Percentiles rank a stretch among this genome's conserved stretches.
Conservation (phyloP, 2,888 invertebrate species). For the Ornithoptera alexandrae region DNA sequence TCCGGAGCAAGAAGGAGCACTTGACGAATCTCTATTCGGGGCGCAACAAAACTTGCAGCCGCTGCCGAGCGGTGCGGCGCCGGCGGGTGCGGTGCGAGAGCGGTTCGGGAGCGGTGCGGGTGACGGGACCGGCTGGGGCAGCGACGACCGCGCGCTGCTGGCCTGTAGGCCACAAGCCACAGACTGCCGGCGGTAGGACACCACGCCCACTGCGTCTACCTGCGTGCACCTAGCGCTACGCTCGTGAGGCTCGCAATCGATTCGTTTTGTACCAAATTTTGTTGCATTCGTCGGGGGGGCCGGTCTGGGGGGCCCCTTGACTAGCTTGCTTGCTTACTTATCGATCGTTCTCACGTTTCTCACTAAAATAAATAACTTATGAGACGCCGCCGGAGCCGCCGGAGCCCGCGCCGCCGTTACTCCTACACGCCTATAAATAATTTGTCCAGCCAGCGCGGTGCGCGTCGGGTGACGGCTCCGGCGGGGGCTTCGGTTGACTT, state of each 20-base stretch:
- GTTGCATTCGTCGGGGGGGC: slow-evolving; percentile 39
- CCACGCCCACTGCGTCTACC: slow-evolving; percentile 1
- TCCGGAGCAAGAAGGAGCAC: slow-evolving; percentile 77
- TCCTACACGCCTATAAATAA: slow-evolving; percentile 64
- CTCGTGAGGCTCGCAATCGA: slow-evolving; percentile 56
- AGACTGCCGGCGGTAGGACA: no score
- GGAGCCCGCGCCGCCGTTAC: slow-evolving; percentile 47
- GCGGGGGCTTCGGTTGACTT: slow-evolving; percentile 54
- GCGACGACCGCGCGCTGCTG: no score
- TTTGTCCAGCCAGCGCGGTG: slow-evolving; percentile 69
- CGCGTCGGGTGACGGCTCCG: slow-evolving; percentile 38
- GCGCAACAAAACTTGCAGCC: slow-evolving; percentile 24
- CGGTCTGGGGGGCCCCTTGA: slow-evolving; percentile 48
- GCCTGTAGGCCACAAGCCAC: no score
- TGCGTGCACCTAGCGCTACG: slow-evolving; percentile 39
- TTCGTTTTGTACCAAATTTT: slow-evolving; percentile 72
- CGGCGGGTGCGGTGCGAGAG: no score
- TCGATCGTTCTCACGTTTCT: slow-evolving; percentile 63
- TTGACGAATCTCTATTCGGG: slow-evolving; percentile 35
- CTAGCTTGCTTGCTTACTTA: slow-evolving; percentile 76
- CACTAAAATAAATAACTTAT: slow-evolving; percentile 78
- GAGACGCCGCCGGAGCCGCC: slow-evolving; percentile 58
- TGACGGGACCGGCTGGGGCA: no score
- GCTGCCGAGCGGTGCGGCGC: no score
- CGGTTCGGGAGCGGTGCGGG: no score